Evolutionary conservation across 2,888 invertebrate species (phyloP), one percentile per base, ranked within the genome.

Genomic region (Unio delphinus): DNA sequence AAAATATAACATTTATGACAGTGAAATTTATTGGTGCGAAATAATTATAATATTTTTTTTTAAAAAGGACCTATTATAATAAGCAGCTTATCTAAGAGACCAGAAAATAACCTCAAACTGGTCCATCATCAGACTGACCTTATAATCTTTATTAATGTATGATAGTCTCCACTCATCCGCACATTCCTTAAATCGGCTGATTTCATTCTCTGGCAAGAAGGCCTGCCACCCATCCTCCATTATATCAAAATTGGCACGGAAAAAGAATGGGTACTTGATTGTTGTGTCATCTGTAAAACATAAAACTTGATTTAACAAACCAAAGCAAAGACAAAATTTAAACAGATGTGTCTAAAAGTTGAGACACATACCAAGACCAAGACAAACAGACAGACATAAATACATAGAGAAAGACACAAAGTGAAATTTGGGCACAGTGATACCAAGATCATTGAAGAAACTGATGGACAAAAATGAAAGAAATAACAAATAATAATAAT

Each of bases 221-320:
- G 97, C 94, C 68, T 94, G 95, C 92, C 97, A 96, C 4, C 99
- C 99, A 92, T 99, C 96, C 91, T 99, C 98, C 72, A 97, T 92
- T 80, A 96, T 94, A 78, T 94, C 93, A 90, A 95, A 96, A 93
- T 95, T 94, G 7, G 97, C 96, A 80, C 96, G 94, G 90, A 96
- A 97, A 91, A 96, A 98, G 90, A 98, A 98, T n/a, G 99, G 97
- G 90, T 98, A 98, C 81, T 95, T 94, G 73, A 95, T 92, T 61
- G 91, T 91, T 61, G 94, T 93, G 82, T 96, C 95, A 78, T 93
- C 94, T 92, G 84, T 18, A 83, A 81, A 61, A 61, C 30, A 69
- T 57, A 67, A 62, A 54, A 23, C 56, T 55, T 60, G 18, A 64
- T n/a, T 23, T 6, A 55, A 30, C 18, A 18, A 59, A 30, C 59